A percentile compares a stretch with the other conserved stretches of the same genome.
phyloP scores from a whole-genome alignment of 2,888 invertebrate species.

The Thymelicus lineola region DNA sequence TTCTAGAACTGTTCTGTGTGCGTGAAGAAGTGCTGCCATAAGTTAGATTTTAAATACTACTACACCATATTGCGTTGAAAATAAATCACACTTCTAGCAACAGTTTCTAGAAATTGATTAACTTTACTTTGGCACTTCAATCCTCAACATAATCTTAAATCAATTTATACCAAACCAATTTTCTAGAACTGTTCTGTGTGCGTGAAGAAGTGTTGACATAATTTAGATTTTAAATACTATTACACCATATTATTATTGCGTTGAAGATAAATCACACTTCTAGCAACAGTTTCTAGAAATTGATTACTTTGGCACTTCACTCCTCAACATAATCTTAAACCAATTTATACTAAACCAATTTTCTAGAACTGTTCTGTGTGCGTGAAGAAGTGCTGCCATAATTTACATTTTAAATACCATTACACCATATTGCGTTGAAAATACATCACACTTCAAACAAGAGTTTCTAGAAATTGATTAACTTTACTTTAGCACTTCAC shows the following conservation, averaged over 20 bases:
- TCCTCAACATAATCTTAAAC: too few relatives aligned
- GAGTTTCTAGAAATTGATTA: too few relatives aligned
- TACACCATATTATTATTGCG: neutral
- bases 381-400: conserved; percentile 59
- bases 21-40: conserved; percentile 59
- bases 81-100: neutral
- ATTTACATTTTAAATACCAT: conserved; percentile 40
- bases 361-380: conserved; percentile 62
- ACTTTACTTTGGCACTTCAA: too few relatives aligned
- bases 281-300: too few relatives aligned
- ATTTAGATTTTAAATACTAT: conserved; percentile 40
- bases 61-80: neutral
- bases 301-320: too few relatives aligned
- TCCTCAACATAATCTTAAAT: too few relatives aligned
- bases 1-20: conserved; percentile 62
- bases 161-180: too few relatives aligned
- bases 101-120: too few relatives aligned
- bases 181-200: conserved; percentile 62
- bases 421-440: neutral
- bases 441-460: neutral
- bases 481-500: too few relatives aligned
- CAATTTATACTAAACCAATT: too few relatives aligned
- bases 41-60: conserved; percentile 40
- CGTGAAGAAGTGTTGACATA: conserved; percentile 59
- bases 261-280: neutral